Percentiles rank a stretch among this genome's conserved stretches.
These are phyloP conservation scores for Circaetus cinerascens DNA, from an alignment of 2,113 vertebrate genomes.

Conservation along the genomic window DNA sequence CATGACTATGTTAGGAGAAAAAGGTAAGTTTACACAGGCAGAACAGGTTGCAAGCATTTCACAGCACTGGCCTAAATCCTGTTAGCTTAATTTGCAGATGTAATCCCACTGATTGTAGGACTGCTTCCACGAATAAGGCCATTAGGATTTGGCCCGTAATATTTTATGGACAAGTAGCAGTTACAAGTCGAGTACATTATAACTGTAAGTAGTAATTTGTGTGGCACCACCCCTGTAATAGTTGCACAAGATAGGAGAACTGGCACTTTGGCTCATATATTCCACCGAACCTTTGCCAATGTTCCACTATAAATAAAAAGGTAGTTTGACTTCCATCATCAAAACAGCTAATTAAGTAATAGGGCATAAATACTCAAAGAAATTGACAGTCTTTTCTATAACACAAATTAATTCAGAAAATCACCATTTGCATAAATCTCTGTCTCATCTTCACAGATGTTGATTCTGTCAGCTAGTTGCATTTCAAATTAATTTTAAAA, in stretches of 20 bases:
- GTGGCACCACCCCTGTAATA: neutral
- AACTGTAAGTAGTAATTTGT: neutral
- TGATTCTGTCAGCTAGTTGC: slow-evolving; percentile 77
- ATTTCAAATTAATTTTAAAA: slow-evolving; percentile 78
- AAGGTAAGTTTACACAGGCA: neutral
- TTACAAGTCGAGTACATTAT: neutral
- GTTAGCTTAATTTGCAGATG: neutral
- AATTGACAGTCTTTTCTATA: slow-evolving; percentile 68
- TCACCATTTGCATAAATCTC: slow-evolving; percentile 76
- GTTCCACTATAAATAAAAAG: slow-evolving; percentile 63
- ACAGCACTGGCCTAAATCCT: neutral
- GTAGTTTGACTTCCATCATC: slow-evolving; percentile 60
- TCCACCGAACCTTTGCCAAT: neutral
- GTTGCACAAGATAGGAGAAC: neutral
- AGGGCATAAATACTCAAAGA: slow-evolving; percentile 65
- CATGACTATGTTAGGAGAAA: neutral
- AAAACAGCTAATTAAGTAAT: slow-evolving; percentile 74
- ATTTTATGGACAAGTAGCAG: neutral
- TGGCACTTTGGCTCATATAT: neutral
- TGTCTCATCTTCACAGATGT: slow-evolving; percentile 76
- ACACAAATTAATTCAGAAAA: slow-evolving; percentile 74
- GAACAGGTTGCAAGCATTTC: neutral
- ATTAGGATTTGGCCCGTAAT: neutral
- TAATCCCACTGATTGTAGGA: neutral
- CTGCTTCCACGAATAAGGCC: neutral